Conservation (phyloP, 2,888 invertebrate species). For the Drosophila subquinaria region DNA sequence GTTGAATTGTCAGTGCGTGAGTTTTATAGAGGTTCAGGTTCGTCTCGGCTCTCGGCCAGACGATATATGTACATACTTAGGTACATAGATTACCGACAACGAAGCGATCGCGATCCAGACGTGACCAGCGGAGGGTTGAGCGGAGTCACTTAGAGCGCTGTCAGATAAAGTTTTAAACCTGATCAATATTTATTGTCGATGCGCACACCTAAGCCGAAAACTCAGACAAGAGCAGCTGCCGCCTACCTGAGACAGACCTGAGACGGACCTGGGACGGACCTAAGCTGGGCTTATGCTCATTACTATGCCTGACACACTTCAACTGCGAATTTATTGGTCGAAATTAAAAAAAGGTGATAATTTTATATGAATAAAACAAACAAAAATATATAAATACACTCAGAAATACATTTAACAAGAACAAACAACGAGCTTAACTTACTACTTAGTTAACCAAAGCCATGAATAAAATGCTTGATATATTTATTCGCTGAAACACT, state of each 20-base stretch:
- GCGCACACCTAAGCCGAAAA: conserved; percentile 21
- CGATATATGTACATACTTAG: neutral
- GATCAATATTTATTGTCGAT: conserved; percentile 62
- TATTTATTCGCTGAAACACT: neutral
- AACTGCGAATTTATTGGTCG: conserved; percentile 30
- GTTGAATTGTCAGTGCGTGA: conserved; percentile 42
- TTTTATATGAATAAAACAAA: conserved; percentile 10
- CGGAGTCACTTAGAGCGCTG: conserved; percentile 36
- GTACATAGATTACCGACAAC: conserved; percentile 6
- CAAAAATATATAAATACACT: neutral
- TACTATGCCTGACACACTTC: conserved; percentile 67
- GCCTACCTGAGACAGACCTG: conserved; percentile 24
- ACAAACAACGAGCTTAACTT: neutral
- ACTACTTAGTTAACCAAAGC: neutral
- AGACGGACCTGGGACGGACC: conserved; percentile 19
- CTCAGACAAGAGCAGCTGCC: neutral
- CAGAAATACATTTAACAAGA: neutral
- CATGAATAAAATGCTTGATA: neutral
- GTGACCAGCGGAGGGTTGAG: conserved; percentile 43
- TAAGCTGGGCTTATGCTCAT: conserved; percentile 48
- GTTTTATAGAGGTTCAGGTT: conserved; percentile 59
- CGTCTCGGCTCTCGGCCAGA: conserved; percentile 5
- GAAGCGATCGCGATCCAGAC: conserved; percentile 42
- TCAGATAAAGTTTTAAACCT: conserved; percentile 42
- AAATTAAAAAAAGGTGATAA: conserved; percentile 52